Evolutionary conservation across 2,113 vertebrate species (phyloP), one percentile per base, ranked within the genome.

Genomic region (Epinephelus fuscoguttatus): DNA sequence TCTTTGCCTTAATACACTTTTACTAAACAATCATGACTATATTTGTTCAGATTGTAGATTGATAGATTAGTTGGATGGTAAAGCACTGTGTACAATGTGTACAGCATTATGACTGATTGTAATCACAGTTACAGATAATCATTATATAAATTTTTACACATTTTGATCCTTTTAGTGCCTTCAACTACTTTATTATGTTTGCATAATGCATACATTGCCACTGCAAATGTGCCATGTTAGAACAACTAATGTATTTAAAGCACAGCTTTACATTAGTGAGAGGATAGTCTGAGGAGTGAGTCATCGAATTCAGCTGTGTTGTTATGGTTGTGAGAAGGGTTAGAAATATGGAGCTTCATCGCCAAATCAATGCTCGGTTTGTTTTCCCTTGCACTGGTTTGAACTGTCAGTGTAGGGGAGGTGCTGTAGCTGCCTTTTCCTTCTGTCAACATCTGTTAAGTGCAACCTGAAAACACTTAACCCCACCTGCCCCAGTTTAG

Each of bases 101-200:
- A 57, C 23, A 64, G 50, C 4, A 66, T 61, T 56, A 47, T 40
- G 14, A 57, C 30, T 53, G 14, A 57, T 25, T 53, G 62, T 75
- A 61, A 50, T 61, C 17, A 64, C 14, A 33, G 63, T 55, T 63
- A 25, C 14, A 53, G 11, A 10, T 25, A 45, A 89, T 80, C 12
- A 78, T 74, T 3, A 25, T 33, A 64, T 40, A 19, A n/a, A n/a
- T 37, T 4, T 62, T 68, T 75, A 37, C 59, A 57, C 59, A 66
- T 49, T 71, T 53, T 14, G 19, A 79, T 68, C 67, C 49, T 40
- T 69, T 73, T 37, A 4, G 68, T 88, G 81, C 78, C 63, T 86
- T 76, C 18, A 64, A n/a, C 40, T 40, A 61, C 1, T 64, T 50
- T 60, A 8, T 14, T 47, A 0, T 50, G 33, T 83, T 45, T 72